Percentiles rank a stretch among this genome's conserved stretches.
These are phyloP conservation scores for Drosophila asahinai DNA, from an alignment of 1,140 invertebrate genomes.

Conservation along the genomic window DNA sequence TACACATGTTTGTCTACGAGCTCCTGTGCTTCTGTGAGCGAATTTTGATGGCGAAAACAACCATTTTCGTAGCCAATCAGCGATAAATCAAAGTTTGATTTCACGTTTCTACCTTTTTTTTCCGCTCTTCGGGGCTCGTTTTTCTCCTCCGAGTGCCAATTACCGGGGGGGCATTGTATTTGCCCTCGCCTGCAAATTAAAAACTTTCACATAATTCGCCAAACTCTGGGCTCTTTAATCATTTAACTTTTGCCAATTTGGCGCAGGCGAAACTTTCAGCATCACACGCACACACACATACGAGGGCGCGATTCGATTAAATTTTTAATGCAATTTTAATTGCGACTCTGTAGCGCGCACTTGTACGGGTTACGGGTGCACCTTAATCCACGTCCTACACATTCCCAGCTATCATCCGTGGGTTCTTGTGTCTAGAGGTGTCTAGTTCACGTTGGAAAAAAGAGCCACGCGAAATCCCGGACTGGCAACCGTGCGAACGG, in stretches of 20 bases:
- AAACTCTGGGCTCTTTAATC: constrained; percentile 30
- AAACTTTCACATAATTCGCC: constrained; percentile 53
- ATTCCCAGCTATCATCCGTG: constrained; percentile 6
- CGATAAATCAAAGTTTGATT: constrained; percentile 51
- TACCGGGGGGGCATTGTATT: constrained; percentile 23
- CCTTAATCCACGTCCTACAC: constrained; percentile 58
- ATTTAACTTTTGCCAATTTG: constrained; percentile 58
- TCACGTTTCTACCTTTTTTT: constrained; percentile 41
- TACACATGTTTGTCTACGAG: constrained; percentile 17
- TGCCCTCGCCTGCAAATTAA: constrained; percentile 19
- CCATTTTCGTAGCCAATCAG: constrained; percentile 37
- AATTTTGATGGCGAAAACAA: constrained; percentile 37
- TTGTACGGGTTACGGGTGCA: constrained; percentile 50
- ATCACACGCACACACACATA: constrained; percentile 9
- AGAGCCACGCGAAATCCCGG: constrained; percentile 7
- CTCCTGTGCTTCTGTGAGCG: constrained; percentile 19
- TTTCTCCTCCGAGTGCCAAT: constrained; percentile 16
- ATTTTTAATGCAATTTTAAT: constrained; percentile 67
- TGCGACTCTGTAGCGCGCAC: constrained; percentile 46
- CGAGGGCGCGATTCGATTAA: constrained; percentile 34
- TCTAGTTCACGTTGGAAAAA: constrained; percentile 22
- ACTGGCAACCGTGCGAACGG: constrained; percentile 22
- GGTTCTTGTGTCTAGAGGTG: constrained; percentile 14
- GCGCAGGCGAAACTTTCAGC: constrained; percentile 36
- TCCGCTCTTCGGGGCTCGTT: neutral